Evolutionary conservation across 2,113 vertebrate species (phyloP).

Genomic region (Romanogobio albipinnatus): DNA sequence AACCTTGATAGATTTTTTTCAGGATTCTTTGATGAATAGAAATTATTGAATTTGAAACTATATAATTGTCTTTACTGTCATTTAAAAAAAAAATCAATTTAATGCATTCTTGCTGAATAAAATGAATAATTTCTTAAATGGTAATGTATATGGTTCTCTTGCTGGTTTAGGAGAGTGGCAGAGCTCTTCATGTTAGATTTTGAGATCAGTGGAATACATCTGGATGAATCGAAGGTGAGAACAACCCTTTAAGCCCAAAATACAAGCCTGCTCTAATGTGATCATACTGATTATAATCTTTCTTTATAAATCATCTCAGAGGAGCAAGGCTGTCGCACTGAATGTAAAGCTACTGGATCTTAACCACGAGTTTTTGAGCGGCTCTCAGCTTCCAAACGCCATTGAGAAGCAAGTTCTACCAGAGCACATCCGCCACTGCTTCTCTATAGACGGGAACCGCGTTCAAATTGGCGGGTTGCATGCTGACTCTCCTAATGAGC

Average conservation of each 20-base stretch:
- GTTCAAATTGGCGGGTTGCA: constrained; percentile 82
- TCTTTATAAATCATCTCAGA: constrained; percentile 69
- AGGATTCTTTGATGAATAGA: not conserved
- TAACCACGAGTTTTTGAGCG: constrained; percentile 84
- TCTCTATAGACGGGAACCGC: constrained; percentile 82
- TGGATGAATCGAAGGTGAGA: constrained; percentile 86
- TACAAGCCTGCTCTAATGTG: not conserved
- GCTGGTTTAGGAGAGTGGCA: constrained; percentile 84
- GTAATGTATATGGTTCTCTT: constrained; percentile 55
- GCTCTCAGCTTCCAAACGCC: constrained; percentile 85
- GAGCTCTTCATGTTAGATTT: constrained; percentile 98
- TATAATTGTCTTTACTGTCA: not conserved
- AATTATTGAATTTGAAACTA: not conserved
- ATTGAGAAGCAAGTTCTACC: constrained; percentile 84
- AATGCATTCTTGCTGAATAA: not conserved
- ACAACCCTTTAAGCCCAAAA: not conserved
- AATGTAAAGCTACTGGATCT: constrained; percentile 90
- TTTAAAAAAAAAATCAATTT: not conserved
- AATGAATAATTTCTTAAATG: not conserved
- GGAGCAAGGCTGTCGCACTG: constrained; percentile 85
- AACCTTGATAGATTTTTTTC: not conserved
- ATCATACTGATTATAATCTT: not conserved
- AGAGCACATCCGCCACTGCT: constrained; percentile 81
- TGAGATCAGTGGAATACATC: constrained; percentile 98
- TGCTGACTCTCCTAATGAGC: constrained; percentile 85